phyloP scores from a whole-genome alignment of 2,113 vertebrate genomes.

The Bagarius yarrelli region DNA sequence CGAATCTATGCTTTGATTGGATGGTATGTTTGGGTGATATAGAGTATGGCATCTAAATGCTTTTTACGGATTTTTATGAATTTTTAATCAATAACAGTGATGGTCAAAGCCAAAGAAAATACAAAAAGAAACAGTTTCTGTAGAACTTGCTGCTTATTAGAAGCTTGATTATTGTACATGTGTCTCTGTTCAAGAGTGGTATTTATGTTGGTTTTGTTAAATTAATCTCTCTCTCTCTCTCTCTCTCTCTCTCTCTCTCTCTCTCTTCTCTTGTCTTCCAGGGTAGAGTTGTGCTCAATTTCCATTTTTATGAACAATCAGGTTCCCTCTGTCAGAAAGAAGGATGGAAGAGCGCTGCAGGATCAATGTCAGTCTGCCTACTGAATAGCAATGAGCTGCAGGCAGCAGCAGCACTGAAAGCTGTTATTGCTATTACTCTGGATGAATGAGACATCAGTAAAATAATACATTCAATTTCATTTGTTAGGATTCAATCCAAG shows the following conservation, averaged over 20 bases:
- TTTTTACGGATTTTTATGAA: neutral
- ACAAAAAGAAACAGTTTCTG: neutral
- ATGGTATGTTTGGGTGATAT: neutral
- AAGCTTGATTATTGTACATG: conserved; percentile 5
- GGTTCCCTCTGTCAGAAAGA: conserved; percentile 71
- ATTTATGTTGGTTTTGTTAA: conserved; percentile 18
- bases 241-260: conserved; percentile 8
- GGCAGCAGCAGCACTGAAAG: conserved; percentile 20
- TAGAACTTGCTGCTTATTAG: conserved; percentile 6
- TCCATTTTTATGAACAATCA: conserved; percentile 79
- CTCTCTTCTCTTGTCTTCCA: conserved; percentile 13
- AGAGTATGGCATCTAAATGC: neutral
- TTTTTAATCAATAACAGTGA: neutral
- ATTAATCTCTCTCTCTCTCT: conserved; percentile 20
- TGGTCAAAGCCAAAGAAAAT: neutral
- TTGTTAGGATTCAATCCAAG: conserved; percentile 4
- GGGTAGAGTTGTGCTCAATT: conserved; percentile 65
- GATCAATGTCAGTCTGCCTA: conserved; percentile 72
- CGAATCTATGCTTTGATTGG: neutral
- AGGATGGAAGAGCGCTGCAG: conserved; percentile 64
- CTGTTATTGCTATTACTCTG: conserved; percentile 34
- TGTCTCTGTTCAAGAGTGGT: conserved; percentile 31
- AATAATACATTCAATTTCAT: conserved; percentile 26
- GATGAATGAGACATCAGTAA: conserved; percentile 29
- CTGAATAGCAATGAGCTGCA: conserved; percentile 65